Conservation (phyloP, 30 jellyfish, hydroid and myxozoan species). For the Haliclystus octoradiatus region DNA sequence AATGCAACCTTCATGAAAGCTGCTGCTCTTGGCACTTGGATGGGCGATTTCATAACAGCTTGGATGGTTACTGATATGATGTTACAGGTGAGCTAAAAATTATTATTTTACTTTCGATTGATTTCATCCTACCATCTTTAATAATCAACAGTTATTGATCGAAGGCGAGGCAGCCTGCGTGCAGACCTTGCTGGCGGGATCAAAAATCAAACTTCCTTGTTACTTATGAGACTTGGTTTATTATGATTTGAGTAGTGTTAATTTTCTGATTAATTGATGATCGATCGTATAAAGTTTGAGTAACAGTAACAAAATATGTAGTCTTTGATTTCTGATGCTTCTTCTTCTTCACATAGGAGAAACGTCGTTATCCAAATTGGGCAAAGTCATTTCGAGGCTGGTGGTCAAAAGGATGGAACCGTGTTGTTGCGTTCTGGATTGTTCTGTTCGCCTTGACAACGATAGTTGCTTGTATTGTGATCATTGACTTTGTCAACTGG, state of each 20-base stretch:
- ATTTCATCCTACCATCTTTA: no score
- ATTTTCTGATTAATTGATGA: no score
- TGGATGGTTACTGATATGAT: slow-evolving; percentile 98
- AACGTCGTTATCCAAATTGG: slow-evolving; percentile 48
- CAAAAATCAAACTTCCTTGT: no score
- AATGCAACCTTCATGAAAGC: slow-evolving; percentile 72
- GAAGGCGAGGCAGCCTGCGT: no score
- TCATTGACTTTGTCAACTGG: slow-evolving; percentile 63
- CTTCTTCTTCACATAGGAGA: no score
- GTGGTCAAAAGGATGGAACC: slow-evolving; percentile 83
- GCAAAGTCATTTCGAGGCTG: slow-evolving; percentile 34
- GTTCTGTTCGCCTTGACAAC: slow-evolving; percentile 48
- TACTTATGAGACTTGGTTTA: no score
- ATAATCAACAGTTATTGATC: no score
- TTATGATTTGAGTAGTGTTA: no score
- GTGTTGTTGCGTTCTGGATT: slow-evolving; percentile 70
- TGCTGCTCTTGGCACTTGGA: slow-evolving; percentile 95
- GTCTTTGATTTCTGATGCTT: no score
- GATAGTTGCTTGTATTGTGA: slow-evolving; percentile 52
- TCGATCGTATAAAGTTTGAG: no score
- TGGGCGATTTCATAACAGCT: slow-evolving; percentile 92
- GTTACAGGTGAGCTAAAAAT: slow-evolving; percentile 49
- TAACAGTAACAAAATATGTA: no score
- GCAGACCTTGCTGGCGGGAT: no score
- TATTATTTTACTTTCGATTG: background rate